These are phyloP conservation scores for Geopemphigus sp. DNA, from an alignment of 1,140 invertebrate species.

Conservation along the genomic window DNA sequence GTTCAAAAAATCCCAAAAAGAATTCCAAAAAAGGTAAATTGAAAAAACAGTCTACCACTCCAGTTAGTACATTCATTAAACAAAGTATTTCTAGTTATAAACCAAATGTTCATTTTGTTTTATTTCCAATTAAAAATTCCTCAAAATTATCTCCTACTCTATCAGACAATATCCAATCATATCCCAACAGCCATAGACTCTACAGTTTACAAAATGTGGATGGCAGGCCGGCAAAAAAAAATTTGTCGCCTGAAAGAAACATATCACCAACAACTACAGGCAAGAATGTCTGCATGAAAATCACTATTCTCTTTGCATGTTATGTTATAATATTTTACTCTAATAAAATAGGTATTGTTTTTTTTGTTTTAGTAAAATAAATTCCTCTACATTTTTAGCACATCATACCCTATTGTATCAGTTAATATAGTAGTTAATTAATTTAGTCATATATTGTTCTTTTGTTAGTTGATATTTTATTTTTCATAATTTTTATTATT, in stretches of 20 bases:
- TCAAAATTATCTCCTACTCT: constrained; percentile 32
- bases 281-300: constrained; percentile 44
- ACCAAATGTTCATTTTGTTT: constrained; percentile 45
- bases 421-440: background rate
- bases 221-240: constrained; percentile 35
- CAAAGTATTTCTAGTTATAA: constrained; percentile 28
- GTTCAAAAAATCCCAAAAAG: constrained; percentile 25
- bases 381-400: constrained; percentile 1
- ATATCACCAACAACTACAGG: constrained; percentile 46
- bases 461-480: background rate
- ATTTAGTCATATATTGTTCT: background rate
- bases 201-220: constrained; percentile 46
- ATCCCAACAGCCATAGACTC: constrained; percentile 32
- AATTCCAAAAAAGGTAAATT: constrained; percentile 31
- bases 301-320: constrained; percentile 30
- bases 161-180: constrained; percentile 34
- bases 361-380: constrained; percentile 13
- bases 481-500: background rate
- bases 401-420: background rate
- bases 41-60: constrained; percentile 17
- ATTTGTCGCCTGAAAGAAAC: constrained; percentile 45
- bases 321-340: background rate
- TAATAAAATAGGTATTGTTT: constrained; percentile 9
- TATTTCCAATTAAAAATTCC: constrained; percentile 37
- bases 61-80: constrained; percentile 18